Conservation (phyloP, 2,888 invertebrate species). For the Temnothorax rugatulus region DNA sequence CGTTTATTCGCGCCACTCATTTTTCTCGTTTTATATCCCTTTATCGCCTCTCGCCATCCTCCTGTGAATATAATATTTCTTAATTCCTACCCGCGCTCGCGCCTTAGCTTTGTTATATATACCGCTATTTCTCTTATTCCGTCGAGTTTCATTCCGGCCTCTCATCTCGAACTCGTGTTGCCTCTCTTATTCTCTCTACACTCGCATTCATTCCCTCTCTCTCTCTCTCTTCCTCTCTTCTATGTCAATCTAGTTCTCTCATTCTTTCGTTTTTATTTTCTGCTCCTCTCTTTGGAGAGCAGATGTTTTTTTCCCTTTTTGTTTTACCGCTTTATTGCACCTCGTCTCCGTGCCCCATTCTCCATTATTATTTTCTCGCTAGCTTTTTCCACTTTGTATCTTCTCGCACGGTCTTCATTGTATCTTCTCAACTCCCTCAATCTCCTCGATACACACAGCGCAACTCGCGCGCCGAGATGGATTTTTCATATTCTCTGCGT, state of each 20-base stretch:
- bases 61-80: conserved; percentile 55
- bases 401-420: conserved; percentile 41
- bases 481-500: conserved; percentile 45
- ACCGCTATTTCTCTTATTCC: conserved; percentile 33
- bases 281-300: conserved; percentile 15
- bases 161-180: background rate
- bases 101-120: conserved; percentile 47
- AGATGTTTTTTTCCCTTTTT: background rate
- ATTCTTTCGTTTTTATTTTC: conserved; percentile 39
- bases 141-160: conserved; percentile 24
- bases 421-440: conserved; percentile 30
- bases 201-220: background rate
- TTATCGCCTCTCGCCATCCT: conserved; percentile 35
- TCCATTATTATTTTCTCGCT: conserved; percentile 48
- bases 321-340: conserved; percentile 45
- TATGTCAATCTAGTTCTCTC: conserved; percentile 39
- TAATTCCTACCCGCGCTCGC: conserved; percentile 31
- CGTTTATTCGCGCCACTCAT: conserved; percentile 48
- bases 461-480: conserved; percentile 30
- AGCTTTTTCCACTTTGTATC: conserved; percentile 50
- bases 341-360: conserved; percentile 36
- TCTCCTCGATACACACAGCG: conserved; percentile 44
- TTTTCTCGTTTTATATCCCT: conserved; percentile 51
- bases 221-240: background rate
- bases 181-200: background rate